These are phyloP conservation scores for Phainopepla nitens DNA, from an alignment of 2,113 vertebrate species.

Conservation along the genomic window DNA sequence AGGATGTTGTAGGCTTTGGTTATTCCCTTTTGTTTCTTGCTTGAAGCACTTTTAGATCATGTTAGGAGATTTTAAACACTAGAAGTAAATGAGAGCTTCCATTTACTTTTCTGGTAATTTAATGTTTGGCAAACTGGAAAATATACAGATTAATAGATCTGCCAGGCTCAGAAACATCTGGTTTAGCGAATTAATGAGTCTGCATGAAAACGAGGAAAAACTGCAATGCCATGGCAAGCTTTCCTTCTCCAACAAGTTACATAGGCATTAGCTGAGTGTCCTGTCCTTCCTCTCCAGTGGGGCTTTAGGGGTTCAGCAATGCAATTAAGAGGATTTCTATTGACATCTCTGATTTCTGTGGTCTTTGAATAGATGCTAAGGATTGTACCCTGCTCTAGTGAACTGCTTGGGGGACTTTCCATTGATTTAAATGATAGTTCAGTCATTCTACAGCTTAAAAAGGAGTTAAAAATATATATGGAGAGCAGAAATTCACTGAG, in stretches of 20 bases:
- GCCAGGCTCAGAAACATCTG: conserved; percentile 25
- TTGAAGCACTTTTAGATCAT: conserved; percentile 44
- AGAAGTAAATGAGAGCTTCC: conserved; percentile 50
- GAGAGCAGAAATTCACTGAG: neutral
- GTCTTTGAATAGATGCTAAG: neutral
- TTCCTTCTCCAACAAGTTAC: neutral
- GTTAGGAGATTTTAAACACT: conserved; percentile 19
- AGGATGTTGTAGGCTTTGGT: neutral
- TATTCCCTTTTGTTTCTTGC: conserved; percentile 42
- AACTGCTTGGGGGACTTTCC: neutral
- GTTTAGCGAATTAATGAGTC: conserved; percentile 17
- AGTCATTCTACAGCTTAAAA: neutral
- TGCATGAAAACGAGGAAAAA: neutral
- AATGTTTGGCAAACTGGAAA: conserved; percentile 61
- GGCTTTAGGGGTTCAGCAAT: neutral
- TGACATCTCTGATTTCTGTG: neutral
- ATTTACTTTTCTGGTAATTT: conserved; percentile 61
- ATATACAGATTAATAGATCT: conserved; percentile 59
- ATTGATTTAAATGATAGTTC: neutral
- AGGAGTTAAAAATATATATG: neutral
- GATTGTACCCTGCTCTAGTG: neutral
- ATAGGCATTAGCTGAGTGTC: neutral
- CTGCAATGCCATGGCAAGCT: neutral
- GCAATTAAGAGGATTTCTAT: neutral
- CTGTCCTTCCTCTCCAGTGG: neutral